phyloP scores from a whole-genome alignment of 2,797 vertebrate species.

The Enoplosus armatus region DNA sequence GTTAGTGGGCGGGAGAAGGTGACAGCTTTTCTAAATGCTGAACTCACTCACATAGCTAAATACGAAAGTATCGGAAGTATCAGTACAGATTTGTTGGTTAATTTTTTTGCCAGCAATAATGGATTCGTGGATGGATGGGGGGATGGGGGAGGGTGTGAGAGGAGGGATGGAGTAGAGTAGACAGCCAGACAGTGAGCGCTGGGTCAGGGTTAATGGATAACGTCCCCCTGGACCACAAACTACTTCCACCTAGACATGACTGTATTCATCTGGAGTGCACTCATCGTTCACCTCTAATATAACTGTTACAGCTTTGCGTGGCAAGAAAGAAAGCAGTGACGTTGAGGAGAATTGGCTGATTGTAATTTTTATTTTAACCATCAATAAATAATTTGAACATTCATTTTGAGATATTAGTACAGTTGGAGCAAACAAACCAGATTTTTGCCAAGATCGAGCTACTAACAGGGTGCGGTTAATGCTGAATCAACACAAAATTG shows the following conservation, averaged over 20 bases:
- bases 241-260: conserved; percentile 45
- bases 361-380: too few species aligned
- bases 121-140: conserved; percentile 12
- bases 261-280: conserved; percentile 27
- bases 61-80: too few species aligned
- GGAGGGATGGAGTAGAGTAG: conserved; percentile 40
- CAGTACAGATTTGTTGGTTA: background rate
- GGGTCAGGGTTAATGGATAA: conserved; percentile 74
- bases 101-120: conserved; percentile 31
- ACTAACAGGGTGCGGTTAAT: background rate
- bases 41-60: too few species aligned
- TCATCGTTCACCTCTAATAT: conserved; percentile 26
- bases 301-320: background rate
- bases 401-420: background rate
- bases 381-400: background rate
- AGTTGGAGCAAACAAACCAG: conserved; percentile 1
- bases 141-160: conserved; percentile 14
- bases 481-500: background rate
- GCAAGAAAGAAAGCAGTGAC: background rate
- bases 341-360: background rate
- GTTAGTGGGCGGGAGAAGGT: background rate
- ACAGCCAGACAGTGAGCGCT: conserved; percentile 62
- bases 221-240: conserved; percentile 52
- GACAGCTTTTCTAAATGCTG: background rate
- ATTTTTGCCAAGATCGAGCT: background rate